Conservation (phyloP, 2,113 vertebrate species). For the Psophia crepitans region DNA sequence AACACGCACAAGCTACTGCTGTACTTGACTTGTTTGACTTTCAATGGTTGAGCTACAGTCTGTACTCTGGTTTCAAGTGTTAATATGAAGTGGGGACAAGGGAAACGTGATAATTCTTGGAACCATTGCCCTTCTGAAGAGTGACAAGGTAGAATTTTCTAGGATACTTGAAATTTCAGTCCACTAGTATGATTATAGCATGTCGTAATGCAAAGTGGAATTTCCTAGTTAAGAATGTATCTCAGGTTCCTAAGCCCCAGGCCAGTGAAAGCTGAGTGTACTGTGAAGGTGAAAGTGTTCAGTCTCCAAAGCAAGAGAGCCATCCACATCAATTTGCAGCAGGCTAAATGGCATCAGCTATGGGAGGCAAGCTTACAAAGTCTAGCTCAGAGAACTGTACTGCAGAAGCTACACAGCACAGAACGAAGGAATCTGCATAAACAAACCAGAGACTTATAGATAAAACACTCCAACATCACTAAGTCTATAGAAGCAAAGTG, state of each 20-base stretch:
- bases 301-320: conserved; percentile 62
- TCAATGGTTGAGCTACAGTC: conserved; percentile 26
- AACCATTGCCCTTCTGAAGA: conserved; percentile 67
- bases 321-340: conserved; percentile 76
- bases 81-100: conserved; percentile 52
- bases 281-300: conserved; percentile 72
- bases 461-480: not conserved
- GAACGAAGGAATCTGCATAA: conserved; percentile 52
- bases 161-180: conserved; percentile 69
- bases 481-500: not conserved
- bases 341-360: conserved; percentile 70
- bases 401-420: not conserved
- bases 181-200: conserved; percentile 17
- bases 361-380: conserved; percentile 59
- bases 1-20: not conserved
- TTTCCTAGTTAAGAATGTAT: conserved; percentile 73
- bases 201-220: conserved; percentile 55
- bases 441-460: not conserved
- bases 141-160: conserved; percentile 73
- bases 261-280: conserved; percentile 35
- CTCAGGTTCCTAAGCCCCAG: conserved; percentile 69
- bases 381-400: conserved; percentile 6
- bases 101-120: conserved; percentile 56
- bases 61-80: conserved; percentile 47
- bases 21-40: conserved; percentile 66